Conservation (phyloP, 1,140 invertebrate species). For the Oryzaephilus surinamensis region DNA sequence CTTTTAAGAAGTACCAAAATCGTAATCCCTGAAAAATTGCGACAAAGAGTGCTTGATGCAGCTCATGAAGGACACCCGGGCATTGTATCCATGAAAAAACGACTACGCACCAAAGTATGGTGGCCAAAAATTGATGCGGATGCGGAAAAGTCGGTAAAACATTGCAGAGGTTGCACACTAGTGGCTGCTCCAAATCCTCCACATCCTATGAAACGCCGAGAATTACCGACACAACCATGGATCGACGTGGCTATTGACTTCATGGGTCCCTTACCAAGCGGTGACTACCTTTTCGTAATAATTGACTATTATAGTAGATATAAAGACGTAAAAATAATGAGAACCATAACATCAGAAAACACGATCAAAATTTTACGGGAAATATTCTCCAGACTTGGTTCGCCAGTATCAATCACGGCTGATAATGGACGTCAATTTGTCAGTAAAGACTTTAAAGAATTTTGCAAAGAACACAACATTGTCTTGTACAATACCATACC, state of each 20-base stretch:
- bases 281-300: slow-evolving; percentile 21
- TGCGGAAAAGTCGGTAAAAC: slow-evolving; percentile 34
- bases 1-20: slow-evolving; percentile 1
- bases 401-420: slow-evolving; percentile 12
- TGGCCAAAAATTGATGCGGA: too few species aligned
- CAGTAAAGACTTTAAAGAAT: slow-evolving; percentile 21
- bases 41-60: too few species aligned
- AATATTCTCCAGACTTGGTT: slow-evolving; percentile 14
- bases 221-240: slow-evolving; percentile 28
- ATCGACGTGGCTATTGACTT: slow-evolving; percentile 29
- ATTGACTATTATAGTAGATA: slow-evolving; percentile 3
- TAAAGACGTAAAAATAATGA: background rate
- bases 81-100: too few species aligned
- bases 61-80: too few species aligned
- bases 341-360: background rate
- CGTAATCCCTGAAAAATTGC: background rate
- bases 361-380: slow-evolving; percentile 8
- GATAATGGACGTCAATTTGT: slow-evolving; percentile 27
- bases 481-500: slow-evolving; percentile 12
- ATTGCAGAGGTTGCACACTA: slow-evolving; percentile 36
- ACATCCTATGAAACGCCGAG: slow-evolving; percentile 20
- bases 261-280: slow-evolving; percentile 24
- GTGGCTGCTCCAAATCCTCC: slow-evolving; percentile 17
- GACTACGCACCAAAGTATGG: too few species aligned
- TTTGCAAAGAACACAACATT: slow-evolving; percentile 14